Evolutionary conservation across 2,888 invertebrate species (phyloP), one percentile per base, ranked within the genome.

Genomic region (Melanostoma scalare): DNA sequence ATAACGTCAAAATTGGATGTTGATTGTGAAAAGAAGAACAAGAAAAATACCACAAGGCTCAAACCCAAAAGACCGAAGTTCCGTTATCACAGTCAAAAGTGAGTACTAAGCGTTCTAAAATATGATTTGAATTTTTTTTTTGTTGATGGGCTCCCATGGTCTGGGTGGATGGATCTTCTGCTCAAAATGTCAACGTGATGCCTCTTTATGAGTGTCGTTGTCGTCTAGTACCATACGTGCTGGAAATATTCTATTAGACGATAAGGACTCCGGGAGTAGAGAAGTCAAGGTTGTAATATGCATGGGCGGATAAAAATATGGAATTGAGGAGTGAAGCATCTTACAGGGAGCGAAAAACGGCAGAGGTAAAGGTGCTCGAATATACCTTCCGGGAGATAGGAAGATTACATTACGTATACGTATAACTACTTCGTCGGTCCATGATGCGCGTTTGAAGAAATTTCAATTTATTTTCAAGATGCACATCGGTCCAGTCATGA

Each of bases 141-240:
- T n/a, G 4, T 33, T 31, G 30, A 52, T 52, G 50, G 20, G 20
- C 38, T 3, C 38, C 48, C 30, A 20, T 30, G 56, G 40, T 5
- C 42, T 52, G 8, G 8, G 31, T 42, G 60, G 60, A 10, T 36
- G 20, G 30, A 20, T 8, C 42, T 44, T 4, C 33, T 53, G 6
- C 10, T 48, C 20, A 33, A 61, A 68, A 61, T 56, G 67, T 60
- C 50, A 67, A 61, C 69, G 38, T 76, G 42, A 63, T 56, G 48
- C 6, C 50, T 52, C 31, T 38, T 40, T 67, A 31, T 44, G 48
- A 55, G 55, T 67, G 73, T 53, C 61, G 60, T 68, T 63, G 63
- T 74, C 65, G n/a, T 48, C 63, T 61, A 36, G 20, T n/a, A 58
- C 65, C 56, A 78, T 82, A 78, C 78, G 82, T 82, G 82, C 69